phyloP scores from a whole-genome alignment of 1,140 invertebrate species.

The Drosophila murphyi region DNA sequence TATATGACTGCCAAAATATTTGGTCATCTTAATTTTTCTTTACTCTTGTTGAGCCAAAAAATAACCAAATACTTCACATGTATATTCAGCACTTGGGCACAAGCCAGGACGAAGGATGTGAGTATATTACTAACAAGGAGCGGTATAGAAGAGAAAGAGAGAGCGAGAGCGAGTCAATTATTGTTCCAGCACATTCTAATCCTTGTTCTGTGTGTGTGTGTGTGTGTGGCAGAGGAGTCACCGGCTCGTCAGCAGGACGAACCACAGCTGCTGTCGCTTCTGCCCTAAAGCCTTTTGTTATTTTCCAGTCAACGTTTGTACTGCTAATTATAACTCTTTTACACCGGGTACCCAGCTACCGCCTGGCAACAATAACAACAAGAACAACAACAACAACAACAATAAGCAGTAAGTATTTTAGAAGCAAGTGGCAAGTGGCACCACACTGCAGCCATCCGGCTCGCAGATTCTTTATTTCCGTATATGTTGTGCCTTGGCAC shows the following conservation, averaged over 20 bases:
- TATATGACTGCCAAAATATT: neutral
- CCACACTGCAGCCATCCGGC: conserved; percentile 15
- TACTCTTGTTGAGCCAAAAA: neutral
- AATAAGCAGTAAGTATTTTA: conserved; percentile 30
- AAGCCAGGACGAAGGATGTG: conserved; percentile 18
- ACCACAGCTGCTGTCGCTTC: conserved; percentile 15
- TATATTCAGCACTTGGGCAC: neutral
- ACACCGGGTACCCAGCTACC: conserved; percentile 5
- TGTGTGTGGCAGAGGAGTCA: conserved; percentile 4
- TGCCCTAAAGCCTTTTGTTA: conserved; percentile 15
- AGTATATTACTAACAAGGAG: neutral
- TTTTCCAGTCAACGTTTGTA: conserved; percentile 43
- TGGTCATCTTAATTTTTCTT: neutral
- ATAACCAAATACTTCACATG: too few species aligned
- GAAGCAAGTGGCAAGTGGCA: conserved; percentile 3
- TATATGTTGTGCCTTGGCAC: neutral
- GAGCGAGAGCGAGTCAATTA: conserved; percentile 9
- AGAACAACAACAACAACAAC: conserved; percentile 21
- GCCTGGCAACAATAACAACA: conserved; percentile 9
- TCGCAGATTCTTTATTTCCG: conserved; percentile 25
- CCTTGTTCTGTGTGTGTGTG: conserved; percentile 2
- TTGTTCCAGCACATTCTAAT: conserved; percentile 39
- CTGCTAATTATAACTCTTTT: conserved; percentile 75
- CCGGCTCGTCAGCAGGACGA: conserved; percentile 15
- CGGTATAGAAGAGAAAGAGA: neutral